Evolutionary conservation across 2,797 vertebrate genomes (phyloP).

Genomic region (Syndactyla subalaris): DNA sequence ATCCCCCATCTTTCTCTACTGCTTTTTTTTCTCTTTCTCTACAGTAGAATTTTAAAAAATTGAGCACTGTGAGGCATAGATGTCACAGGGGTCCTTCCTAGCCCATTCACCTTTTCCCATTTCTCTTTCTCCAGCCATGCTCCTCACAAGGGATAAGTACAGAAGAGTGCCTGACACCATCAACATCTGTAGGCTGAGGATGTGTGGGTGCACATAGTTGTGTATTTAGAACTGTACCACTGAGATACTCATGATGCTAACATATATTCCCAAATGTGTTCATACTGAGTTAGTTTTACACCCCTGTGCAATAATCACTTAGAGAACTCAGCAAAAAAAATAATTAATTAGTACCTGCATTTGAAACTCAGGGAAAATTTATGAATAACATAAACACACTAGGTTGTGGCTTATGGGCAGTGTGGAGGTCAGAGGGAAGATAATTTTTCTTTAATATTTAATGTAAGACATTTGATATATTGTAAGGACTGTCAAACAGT

Average conservation of each 20-base stretch:
- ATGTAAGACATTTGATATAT: neutral
- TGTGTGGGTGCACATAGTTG: no score
- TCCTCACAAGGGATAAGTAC: neutral
- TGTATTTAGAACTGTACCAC: neutral
- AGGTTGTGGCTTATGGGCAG: neutral
- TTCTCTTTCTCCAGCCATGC: neutral
- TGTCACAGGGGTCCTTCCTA: neutral
- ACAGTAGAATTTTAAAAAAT: neutral
- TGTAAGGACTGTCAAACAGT: neutral
- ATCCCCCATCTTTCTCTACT: neutral
- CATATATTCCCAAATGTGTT: neutral
- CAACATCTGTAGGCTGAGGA: neutral
- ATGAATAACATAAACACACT: fast-evolving
- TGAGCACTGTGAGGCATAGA: neutral
- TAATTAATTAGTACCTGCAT: neutral
- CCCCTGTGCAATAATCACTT: neutral
- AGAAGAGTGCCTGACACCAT: neutral
- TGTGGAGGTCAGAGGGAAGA: neutral
- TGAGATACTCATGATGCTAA: neutral
- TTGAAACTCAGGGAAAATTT: neutral
- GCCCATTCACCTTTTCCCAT: neutral
- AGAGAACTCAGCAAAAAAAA: neutral
- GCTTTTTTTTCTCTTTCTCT: neutral
- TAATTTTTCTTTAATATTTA: neutral
- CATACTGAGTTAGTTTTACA: neutral